Evolutionary conservation across 64 coral and sea anemone genomes (phyloP).

Genomic region (Stylophora pistillata): DNA sequence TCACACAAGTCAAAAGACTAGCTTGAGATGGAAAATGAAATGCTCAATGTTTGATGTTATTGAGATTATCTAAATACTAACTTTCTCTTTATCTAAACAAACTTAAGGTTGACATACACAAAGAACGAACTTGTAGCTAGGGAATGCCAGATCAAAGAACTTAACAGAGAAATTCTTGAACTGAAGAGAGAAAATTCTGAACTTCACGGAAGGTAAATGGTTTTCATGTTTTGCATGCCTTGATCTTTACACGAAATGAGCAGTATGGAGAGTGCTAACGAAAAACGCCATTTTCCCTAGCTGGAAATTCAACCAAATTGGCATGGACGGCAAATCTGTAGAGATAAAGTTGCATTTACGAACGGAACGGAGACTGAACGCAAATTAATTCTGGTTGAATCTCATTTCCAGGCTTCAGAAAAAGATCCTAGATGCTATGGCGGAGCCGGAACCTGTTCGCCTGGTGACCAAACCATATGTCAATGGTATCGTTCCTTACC

Average conservation of each 20-base stretch:
- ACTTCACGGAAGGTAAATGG: slow-evolving; percentile 56
- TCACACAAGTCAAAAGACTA: no score
- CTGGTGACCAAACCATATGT: slow-evolving; percentile 43
- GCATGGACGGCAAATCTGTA: no score
- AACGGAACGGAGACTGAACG: no score
- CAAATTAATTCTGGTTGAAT: background rate
- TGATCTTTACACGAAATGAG: no score
- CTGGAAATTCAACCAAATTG: no score
- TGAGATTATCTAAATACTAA: no score
- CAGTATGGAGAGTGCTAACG: no score
- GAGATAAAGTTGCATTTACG: no score
- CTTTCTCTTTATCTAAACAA: background rate
- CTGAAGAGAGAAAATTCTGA: slow-evolving; percentile 68
- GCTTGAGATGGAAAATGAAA: no score
- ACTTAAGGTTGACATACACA: slow-evolving; percentile 2
- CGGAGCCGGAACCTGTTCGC: slow-evolving; percentile 34
- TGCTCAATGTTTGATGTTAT: no score
- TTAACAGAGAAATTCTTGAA: slow-evolving; percentile 63
- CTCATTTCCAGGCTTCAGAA: slow-evolving; percentile 65
- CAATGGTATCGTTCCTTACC: slow-evolving; percentile 12
- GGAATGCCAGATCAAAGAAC: slow-evolving; percentile 69
- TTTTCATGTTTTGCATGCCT: background rate
- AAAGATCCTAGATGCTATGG: slow-evolving; percentile 44
- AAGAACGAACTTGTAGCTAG: slow-evolving; percentile 63
- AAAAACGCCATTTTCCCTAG: no score